Evolutionary conservation across 2,888 invertebrate species (phyloP).

Genomic region (Erebia palarica): DNA sequence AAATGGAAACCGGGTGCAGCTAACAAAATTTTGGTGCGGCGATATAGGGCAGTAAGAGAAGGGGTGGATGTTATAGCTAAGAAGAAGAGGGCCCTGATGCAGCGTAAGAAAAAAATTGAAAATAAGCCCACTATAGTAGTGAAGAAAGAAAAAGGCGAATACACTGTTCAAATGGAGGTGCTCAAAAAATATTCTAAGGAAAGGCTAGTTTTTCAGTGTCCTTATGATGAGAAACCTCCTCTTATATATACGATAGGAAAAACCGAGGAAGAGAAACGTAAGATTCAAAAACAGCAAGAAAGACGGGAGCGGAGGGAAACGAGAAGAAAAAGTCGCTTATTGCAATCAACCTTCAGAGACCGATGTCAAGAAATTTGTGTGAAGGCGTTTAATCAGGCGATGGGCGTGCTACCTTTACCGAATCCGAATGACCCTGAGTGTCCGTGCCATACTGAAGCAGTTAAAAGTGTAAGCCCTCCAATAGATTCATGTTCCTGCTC

Average conservation of each 20-base stretch:
- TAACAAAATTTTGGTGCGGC: slow-evolving; percentile 65
- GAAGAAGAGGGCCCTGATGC: slow-evolving; percentile 69
- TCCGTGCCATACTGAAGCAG: slow-evolving; percentile 59
- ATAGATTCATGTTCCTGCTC: slow-evolving; percentile 76
- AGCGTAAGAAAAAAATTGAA: slow-evolving; percentile 70
- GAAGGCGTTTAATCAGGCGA: slow-evolving; percentile 76
- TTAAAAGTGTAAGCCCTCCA: slow-evolving; percentile 49
- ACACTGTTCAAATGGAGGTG: slow-evolving; percentile 74
- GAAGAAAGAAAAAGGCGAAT: slow-evolving; percentile 69
- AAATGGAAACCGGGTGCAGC: slow-evolving; percentile 76
- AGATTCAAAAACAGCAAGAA: slow-evolving; percentile 65
- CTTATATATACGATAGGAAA: slow-evolving; percentile 70
- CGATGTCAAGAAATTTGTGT: slow-evolving; percentile 76
- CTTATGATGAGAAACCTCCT: slow-evolving; percentile 73
- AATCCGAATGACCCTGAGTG: slow-evolving; percentile 69
- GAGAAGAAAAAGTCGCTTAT: slow-evolving; percentile 64
- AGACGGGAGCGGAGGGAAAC: slow-evolving; percentile 69
- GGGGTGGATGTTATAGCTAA: slow-evolving; percentile 67
- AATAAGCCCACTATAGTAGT: slow-evolving; percentile 68
- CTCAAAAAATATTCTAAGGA: slow-evolving; percentile 75
- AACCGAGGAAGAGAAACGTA: slow-evolving; percentile 65
- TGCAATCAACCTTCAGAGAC: slow-evolving; percentile 73
- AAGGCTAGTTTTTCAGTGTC: slow-evolving; percentile 66
- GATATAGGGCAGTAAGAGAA: slow-evolving; percentile 63
- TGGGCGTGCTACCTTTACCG: slow-evolving; percentile 67